These are phyloP conservation scores for Melinaea marsaeus DNA, from an alignment of 2,888 invertebrate genomes.

Conservation along the genomic window DNA sequence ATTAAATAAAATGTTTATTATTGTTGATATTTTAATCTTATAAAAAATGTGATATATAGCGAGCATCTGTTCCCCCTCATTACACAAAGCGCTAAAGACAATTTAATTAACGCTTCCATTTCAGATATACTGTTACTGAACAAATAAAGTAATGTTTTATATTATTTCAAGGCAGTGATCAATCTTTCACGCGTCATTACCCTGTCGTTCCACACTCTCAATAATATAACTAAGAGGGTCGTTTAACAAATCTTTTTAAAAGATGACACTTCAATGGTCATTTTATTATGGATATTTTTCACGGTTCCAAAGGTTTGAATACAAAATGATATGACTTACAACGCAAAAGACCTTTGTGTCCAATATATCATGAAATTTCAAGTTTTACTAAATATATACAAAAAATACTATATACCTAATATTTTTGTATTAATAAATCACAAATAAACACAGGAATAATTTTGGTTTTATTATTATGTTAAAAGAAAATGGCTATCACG, in stretches of 20 bases:
- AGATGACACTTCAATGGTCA: constrained; percentile 22
- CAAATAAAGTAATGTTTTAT: constrained; percentile 1
- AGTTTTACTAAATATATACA: too few species aligned
- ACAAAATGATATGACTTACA: neutral
- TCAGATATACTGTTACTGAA: neutral
- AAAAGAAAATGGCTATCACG: too few species aligned
- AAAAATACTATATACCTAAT: too few species aligned
- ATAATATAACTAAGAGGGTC: constrained; percentile 39
- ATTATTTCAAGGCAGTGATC: constrained; percentile 38
- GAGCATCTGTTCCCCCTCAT: neutral
- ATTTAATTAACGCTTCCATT: constrained; percentile 2
- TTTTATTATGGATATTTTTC: constrained; percentile 13
- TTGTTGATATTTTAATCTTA: neutral
- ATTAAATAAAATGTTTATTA: too few species aligned
- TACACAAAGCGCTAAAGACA: neutral
- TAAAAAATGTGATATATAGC: neutral
- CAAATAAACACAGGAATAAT: too few species aligned
- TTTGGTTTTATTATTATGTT: too few species aligned
- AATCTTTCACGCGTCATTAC: constrained; percentile 51
- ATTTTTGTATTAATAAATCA: too few species aligned
- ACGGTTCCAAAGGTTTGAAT: constrained; percentile 7
- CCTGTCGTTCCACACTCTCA: constrained; percentile 50
- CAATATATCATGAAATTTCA: too few species aligned
- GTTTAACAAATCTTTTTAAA: constrained; percentile 18
- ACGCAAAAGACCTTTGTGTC: neutral